phyloP scores from a whole-genome alignment of 2,113 vertebrate species.

The Oncorhynchus tshawytscha region DNA sequence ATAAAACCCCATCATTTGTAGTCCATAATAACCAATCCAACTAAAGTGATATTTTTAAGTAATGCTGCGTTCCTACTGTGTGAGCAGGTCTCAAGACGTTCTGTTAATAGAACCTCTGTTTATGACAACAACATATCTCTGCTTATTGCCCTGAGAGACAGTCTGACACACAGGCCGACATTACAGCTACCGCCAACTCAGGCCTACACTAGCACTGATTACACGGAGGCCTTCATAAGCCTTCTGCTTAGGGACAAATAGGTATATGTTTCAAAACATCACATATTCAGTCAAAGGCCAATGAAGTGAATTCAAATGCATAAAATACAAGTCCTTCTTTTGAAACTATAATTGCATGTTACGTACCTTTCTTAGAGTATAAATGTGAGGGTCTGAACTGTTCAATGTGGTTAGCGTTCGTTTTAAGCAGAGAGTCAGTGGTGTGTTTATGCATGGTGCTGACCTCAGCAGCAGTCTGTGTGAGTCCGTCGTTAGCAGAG shows the following conservation, averaged over 20 bases:
- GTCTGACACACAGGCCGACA: not conserved
- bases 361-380: constrained; percentile 97
- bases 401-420: constrained; percentile 80
- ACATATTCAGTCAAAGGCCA: not conserved
- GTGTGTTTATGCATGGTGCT: constrained; percentile 80
- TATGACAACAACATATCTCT: constrained; percentile 76
- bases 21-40: not conserved
- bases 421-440: constrained; percentile 84
- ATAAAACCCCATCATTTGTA: not conserved
- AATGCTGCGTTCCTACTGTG: constrained; percentile 82
- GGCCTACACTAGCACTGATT: not conserved
- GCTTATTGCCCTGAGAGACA: constrained; percentile 37
- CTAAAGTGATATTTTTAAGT: not conserved
- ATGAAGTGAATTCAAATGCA: not conserved
- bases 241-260: no score
- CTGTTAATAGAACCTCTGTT: constrained; percentile 81
- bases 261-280: no score
- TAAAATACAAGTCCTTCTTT: not conserved
- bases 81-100: constrained; percentile 78
- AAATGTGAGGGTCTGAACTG: constrained; percentile 86
- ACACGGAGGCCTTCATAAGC: not conserved
- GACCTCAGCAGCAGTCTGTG: constrained; percentile 74
- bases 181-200: constrained; percentile 6
- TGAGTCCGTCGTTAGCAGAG: constrained; percentile 83
- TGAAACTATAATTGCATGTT: constrained; percentile 27